Conservation (phyloP, 2,113 vertebrate genomes). For the Calyptomena viridis region DNA sequence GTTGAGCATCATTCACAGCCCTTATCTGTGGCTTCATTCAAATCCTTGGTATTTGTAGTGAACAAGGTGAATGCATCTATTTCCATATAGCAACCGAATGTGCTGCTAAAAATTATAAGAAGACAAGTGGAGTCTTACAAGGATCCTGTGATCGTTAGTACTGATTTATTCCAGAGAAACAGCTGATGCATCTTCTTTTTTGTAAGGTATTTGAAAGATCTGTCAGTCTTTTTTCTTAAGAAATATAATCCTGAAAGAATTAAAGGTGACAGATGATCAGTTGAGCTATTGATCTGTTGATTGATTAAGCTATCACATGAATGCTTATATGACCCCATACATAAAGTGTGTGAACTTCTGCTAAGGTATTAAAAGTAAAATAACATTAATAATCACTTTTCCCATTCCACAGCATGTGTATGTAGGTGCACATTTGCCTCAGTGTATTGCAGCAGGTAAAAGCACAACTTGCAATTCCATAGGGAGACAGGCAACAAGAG, state of each 20-base stretch:
- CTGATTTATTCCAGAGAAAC: neutral
- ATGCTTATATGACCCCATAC: neutral
- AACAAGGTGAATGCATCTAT: neutral
- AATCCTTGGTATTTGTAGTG: neutral
- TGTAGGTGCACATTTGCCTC: neutral
- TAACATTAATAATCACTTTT: neutral
- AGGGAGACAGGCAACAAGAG: neutral
- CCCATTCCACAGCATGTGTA: neutral
- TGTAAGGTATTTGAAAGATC: neutral
- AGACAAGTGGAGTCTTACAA: neutral
- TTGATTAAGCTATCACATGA: neutral
- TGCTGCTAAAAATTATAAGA: neutral
- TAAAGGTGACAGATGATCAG: neutral
- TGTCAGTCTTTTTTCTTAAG: neutral
- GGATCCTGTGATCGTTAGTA: neutral
- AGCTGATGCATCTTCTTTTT: neutral
- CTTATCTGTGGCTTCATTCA: neutral
- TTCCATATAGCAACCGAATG: neutral
- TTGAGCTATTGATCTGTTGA: neutral
- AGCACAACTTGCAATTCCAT: rapidly evolving
- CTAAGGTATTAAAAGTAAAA: neutral
- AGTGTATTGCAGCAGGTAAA: neutral
- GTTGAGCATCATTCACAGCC: neutral
- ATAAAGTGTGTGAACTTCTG: neutral
- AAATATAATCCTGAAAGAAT: neutral